Evolutionary conservation across 1,140 invertebrate species (phyloP).

Genomic region (Notospermus geniculatus): DNA sequence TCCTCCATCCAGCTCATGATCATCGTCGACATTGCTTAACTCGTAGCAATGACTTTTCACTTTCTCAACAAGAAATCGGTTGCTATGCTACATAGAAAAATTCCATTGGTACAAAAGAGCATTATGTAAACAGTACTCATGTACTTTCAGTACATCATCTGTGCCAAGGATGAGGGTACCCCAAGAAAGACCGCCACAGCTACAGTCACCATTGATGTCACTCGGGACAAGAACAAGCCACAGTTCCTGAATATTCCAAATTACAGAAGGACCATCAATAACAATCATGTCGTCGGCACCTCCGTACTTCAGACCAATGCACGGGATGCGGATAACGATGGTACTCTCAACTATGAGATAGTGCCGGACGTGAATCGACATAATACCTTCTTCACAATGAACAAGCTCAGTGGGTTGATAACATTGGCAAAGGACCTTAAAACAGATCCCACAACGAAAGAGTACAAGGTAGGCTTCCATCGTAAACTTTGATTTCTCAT

Average conservation of each 20-base stretch:
- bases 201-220: constrained; percentile 78
- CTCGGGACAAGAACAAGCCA: constrained; percentile 68
- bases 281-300: constrained; percentile 22
- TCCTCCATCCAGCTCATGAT: too few species aligned
- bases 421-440: constrained; percentile 21
- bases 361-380: constrained; percentile 28
- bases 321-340: constrained; percentile 33
- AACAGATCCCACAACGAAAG: background rate
- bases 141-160: constrained; percentile 55
- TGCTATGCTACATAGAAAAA: too few species aligned
- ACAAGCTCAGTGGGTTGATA: constrained; percentile 28
- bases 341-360: constrained; percentile 26
- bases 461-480: background rate
- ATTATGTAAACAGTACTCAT: too few species aligned
- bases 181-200: constrained; percentile 78
- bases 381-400: constrained; percentile 30
- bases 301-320: constrained; percentile 31
- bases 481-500: too few species aligned
- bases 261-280: constrained; percentile 23
- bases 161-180: constrained; percentile 81
- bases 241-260: constrained; percentile 64
- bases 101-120: too few species aligned
- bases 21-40: too few species aligned
- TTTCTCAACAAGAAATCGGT: too few species aligned
- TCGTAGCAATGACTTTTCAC: too few species aligned